Conservation (phyloP, 2,797 vertebrate species). For the Vultur gryphus region DNA sequence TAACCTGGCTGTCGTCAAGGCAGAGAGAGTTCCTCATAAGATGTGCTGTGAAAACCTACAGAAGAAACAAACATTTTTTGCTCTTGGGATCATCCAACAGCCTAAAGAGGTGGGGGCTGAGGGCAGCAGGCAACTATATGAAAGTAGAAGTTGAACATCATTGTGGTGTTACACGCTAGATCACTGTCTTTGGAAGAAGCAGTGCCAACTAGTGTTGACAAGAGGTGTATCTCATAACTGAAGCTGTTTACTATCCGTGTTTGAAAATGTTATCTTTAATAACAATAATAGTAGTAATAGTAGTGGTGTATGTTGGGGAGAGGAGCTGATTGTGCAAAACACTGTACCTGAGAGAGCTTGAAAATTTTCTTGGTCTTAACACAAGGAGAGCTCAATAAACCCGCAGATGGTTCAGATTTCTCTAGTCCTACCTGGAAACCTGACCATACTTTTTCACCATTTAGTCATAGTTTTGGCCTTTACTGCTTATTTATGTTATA, state of each 20-base stretch:
- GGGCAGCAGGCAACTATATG: not conserved
- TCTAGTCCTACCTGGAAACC: not conserved
- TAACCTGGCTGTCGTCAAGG: not conserved
- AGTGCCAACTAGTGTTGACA: not conserved
- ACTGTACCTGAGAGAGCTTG: not conserved
- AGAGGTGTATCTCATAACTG: not conserved
- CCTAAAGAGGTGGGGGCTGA: not conserved
- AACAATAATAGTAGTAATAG: not conserved
- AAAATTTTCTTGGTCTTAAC: not conserved
- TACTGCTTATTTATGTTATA: not conserved
- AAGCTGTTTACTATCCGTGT: not conserved
- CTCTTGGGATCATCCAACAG: not conserved
- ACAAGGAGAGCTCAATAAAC: not conserved
- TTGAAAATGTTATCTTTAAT: not conserved
- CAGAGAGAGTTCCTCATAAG: not conserved
- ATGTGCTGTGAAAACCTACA: not conserved
- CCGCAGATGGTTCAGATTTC: not conserved
- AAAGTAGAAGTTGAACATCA: not conserved
- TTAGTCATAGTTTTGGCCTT: not conserved
- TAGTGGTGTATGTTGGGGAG: too few species aligned
- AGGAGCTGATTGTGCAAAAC: not conserved
- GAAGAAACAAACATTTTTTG: not conserved
- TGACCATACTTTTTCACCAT: not conserved
- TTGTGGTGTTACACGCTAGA: rapidly evolving
- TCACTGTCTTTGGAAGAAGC: not conserved